Percentiles rank a stretch among this genome's conserved stretches.
phyloP scores from a whole-genome alignment of 1,140 invertebrate species.

The Amyelois transitella region DNA sequence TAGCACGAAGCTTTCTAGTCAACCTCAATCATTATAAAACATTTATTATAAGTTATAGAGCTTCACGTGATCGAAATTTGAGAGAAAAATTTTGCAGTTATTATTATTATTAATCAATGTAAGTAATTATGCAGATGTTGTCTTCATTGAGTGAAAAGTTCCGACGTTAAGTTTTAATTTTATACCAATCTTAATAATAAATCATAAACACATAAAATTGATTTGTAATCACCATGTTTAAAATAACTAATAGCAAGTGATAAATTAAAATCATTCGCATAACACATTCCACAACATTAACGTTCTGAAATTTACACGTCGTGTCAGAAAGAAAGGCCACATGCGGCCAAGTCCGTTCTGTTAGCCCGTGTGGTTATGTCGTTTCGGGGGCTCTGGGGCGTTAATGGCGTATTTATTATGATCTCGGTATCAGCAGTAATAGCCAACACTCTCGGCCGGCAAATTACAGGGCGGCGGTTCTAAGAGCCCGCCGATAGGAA shows the following conservation, averaged over 20 bases:
- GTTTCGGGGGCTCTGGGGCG: conserved; percentile 66
- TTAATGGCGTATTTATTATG: conserved; percentile 74
- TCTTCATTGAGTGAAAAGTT: too few relatives aligned
- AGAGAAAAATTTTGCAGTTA: too few relatives aligned
- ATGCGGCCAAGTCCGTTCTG: conserved; percentile 13
- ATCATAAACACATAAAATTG: too few relatives aligned
- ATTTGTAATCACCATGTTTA: too few relatives aligned
- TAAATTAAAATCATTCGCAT: background rate
- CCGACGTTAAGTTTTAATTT: too few relatives aligned
- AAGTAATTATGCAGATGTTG: too few relatives aligned
- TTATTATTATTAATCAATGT: too few relatives aligned
- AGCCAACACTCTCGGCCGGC: conserved; percentile 63
- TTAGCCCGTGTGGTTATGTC: conserved; percentile 39
- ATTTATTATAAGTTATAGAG: too few relatives aligned
- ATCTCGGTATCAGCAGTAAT: conserved; percentile 71
- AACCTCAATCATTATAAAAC: background rate
- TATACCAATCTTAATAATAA: too few relatives aligned
- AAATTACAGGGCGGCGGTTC: conserved; percentile 71
- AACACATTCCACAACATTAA: conserved; percentile 24
- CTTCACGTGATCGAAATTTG: too few relatives aligned
- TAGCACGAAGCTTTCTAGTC: conserved; percentile 8
- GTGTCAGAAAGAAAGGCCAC: conserved; percentile 10
- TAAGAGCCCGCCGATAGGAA: conserved; percentile 47
- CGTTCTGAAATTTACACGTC: conserved; percentile 29
- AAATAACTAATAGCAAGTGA: too few relatives aligned